These are phyloP conservation scores for Heterohyrax brucei DNA, from an alignment of 2,797 vertebrate genomes.

Conservation along the genomic window DNA sequence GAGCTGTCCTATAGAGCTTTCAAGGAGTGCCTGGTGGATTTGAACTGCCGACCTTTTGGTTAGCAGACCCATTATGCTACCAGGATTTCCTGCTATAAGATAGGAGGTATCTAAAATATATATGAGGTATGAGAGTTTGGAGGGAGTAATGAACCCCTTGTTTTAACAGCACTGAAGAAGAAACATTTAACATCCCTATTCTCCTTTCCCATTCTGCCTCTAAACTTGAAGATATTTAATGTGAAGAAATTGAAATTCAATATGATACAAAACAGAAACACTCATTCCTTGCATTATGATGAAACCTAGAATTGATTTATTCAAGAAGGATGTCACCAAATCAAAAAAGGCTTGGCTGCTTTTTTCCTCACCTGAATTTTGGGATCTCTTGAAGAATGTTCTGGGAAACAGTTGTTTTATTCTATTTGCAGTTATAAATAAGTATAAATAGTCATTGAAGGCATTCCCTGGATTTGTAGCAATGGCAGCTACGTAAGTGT, in stretches of 20 bases:
- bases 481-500: neutral
- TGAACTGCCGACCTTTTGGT: too few species aligned
- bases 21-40: too few species aligned
- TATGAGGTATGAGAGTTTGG: accelerated
- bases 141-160: accelerated
- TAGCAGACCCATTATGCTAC: too few species aligned
- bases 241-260: neutral
- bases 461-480: neutral
- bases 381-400: slow-evolving; percentile 28
- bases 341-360: neutral
- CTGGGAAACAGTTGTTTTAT: neutral
- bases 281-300: neutral
- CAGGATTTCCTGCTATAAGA: too few species aligned
- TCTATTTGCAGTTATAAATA: slow-evolving; percentile 75
- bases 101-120: neutral
- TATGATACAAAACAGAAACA: neutral
- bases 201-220: neutral
- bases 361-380: slow-evolving; percentile 32
- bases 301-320: slow-evolving; percentile 21
- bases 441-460: slow-evolving; percentile 65
- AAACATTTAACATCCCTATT: neutral
- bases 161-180: neutral
- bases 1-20: too few species aligned
- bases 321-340: neutral
- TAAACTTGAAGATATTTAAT: neutral